Evolutionary conservation across 2,888 invertebrate genomes (phyloP), one percentile per base, ranked within the genome.

Genomic region (Papilio protenor): DNA sequence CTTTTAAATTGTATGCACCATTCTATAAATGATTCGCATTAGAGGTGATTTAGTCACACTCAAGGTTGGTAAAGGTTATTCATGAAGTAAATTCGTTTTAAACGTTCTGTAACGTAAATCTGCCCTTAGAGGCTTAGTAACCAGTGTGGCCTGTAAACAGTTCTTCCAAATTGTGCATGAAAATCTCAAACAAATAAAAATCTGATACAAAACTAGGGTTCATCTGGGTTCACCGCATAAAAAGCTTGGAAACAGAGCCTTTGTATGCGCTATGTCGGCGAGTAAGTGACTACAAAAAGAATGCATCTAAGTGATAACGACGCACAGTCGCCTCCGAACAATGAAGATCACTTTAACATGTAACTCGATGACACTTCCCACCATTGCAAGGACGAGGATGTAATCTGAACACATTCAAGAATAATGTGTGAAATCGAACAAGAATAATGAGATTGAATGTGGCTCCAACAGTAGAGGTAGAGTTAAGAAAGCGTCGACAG

Each of bases 341-440:
- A 91, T 88, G 88, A 87, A 86, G 85, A 86, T 82, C 81, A 81
- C 84, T 83, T 81, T 83, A 85, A 87, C 88, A 86, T 84, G 82
- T 88, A 86, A 86, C 85, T 84, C 87, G 85, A 89, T 89, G 88
- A 88, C 88, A 89, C 82, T 88, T 89, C 88, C 82, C 86, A 85
- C 83, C 80, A 79, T 82, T 79, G 11, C 47, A 27, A 47, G 23
- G 18, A 47, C 21, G 10, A 45, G 45, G 21, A 49, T 64, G 52
- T 74, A 33, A 74, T 61, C 33, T 64, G n/a, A 61, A 47, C 23
- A 16, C 11, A n/a, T n/a, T 49, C 40, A 40, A 64, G 10, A n/a
- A 18, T 18, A 1, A 40, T 40, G 40, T 40, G 11, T 40, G n/a
- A 40, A 66, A n/a, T 18, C n/a, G 33, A 11, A n/a, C 21, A 23